Percentiles rank a stretch among this genome's conserved stretches.
Evolutionary conservation across 1,140 invertebrate species (phyloP).

Genomic region (Caenorhabditis latens): DNA sequence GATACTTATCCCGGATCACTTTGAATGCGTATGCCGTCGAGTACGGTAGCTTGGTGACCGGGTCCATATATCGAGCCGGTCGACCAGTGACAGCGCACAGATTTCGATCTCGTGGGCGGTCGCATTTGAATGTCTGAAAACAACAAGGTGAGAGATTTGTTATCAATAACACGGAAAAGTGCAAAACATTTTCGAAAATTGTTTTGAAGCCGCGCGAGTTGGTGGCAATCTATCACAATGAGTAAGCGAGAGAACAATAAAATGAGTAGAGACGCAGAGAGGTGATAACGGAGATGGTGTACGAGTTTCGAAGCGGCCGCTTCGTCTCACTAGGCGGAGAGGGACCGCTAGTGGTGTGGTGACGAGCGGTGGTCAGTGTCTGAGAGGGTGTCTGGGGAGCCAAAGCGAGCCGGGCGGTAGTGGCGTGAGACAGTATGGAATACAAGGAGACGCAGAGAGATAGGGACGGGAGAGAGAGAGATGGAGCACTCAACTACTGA

Average conservation of each 20-base stretch:
- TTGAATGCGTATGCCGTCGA: slow-evolving; percentile 52
- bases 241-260: not conserved
- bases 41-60: slow-evolving; percentile 53
- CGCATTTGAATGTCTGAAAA: slow-evolving; percentile 41
- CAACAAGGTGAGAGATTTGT: not conserved
- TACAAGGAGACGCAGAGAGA: not conserved
- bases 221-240: not conserved
- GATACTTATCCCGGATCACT: slow-evolving; percentile 41
- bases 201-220: too few relatives aligned
- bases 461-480: not conserved
- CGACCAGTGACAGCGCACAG: slow-evolving; percentile 60
- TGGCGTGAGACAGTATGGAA: not conserved
- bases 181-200: not conserved
- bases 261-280: not conserved
- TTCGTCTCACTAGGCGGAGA: not conserved
- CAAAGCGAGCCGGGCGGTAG: not conserved
- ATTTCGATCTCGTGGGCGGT: not conserved
- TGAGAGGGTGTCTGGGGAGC: slow-evolving; percentile 46
- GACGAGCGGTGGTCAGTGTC: not conserved
- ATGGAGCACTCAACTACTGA: slow-evolving; percentile 24
- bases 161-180: not conserved
- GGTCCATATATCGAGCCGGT: slow-evolving; percentile 58
- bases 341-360: not conserved
- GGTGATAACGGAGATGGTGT: slow-evolving; percentile 3
- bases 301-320: not conserved